Conservation (phyloP, 2,797 vertebrate genomes). For the Notoglanidium macrostoma region DNA sequence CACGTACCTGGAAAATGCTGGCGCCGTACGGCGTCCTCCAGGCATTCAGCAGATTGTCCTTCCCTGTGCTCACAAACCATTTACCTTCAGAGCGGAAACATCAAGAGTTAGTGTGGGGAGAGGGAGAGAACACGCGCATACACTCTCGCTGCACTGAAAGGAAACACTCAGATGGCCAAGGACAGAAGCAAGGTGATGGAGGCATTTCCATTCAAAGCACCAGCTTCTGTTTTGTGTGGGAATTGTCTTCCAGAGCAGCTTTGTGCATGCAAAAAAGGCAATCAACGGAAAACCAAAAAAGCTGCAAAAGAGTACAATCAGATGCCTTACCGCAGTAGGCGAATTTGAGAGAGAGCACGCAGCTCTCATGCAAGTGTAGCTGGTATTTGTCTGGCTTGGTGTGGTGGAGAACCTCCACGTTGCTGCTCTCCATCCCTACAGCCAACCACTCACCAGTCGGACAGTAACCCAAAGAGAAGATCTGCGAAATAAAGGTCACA, state of each 20-base stretch:
- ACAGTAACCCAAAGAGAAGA: constrained; percentile 95
- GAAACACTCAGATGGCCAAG: constrained; percentile 44
- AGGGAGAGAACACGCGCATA: constrained; percentile 10
- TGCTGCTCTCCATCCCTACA: constrained; percentile 97
- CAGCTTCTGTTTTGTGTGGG: constrained; percentile 69
- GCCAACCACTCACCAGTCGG: constrained; percentile 95
- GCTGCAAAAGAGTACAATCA: not conserved
- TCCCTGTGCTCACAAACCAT: constrained; percentile 86
- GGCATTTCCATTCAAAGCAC: constrained; percentile 76
- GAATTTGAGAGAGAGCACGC: constrained; percentile 94
- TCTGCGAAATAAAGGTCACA: constrained; percentile 68
- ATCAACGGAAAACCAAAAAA: not conserved
- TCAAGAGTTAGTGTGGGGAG: constrained; percentile 29
- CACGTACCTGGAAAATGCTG: constrained; percentile 83
- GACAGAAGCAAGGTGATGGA: constrained; percentile 52
- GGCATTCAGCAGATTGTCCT: constrained; percentile 84
- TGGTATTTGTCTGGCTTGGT: constrained; percentile 97
- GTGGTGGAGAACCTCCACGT: constrained; percentile 93
- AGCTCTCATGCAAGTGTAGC: constrained; percentile 96
- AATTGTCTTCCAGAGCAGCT: not conserved
- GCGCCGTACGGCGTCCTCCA: constrained; percentile 86
- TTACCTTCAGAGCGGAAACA: constrained; percentile 73
- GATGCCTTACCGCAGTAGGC: constrained; percentile 88
- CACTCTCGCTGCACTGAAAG: constrained; percentile 3
- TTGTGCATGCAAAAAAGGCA: not conserved